phyloP scores from a whole-genome alignment of 2,113 vertebrate species.

The Xyliphius kryptos region DNA sequence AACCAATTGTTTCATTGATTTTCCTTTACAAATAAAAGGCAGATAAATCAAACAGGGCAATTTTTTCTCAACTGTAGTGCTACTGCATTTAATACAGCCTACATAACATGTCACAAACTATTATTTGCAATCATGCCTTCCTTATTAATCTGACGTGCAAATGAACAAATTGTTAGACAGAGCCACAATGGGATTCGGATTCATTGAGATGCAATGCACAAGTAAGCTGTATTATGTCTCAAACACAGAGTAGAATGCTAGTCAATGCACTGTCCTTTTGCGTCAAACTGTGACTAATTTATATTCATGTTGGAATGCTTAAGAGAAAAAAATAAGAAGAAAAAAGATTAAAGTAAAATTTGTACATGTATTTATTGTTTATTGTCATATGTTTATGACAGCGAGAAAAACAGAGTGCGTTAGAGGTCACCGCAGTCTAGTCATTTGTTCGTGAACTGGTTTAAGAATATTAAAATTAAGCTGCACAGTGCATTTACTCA shows the following conservation, averaged over 20 bases:
- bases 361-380: constrained; percentile 31
- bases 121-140: constrained; percentile 74
- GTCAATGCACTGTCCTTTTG: constrained; percentile 42
- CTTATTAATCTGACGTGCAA: constrained; percentile 62
- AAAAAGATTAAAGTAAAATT: constrained; percentile 44
- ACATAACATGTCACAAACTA: constrained; percentile 79
- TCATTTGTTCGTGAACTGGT: constrained; percentile 26
- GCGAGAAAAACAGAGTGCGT: constrained; percentile 24
- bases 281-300: constrained; percentile 43
- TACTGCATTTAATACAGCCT: constrained; percentile 60
- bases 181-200: constrained; percentile 56
- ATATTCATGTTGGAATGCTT: constrained; percentile 42
- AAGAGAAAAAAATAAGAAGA: constrained; percentile 26
- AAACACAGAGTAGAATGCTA: constrained; percentile 34
- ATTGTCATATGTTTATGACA: constrained; percentile 20
- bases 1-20: constrained; percentile 83
- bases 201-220: constrained; percentile 47
- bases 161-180: constrained; percentile 51
- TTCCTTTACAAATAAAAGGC: constrained; percentile 77
- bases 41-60: constrained; percentile 82
- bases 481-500: neutral
- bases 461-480: constrained; percentile 4
- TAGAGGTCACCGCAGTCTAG: constrained; percentile 33
- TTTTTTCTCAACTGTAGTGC: constrained; percentile 60
- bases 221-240: constrained; percentile 49